Conservation (phyloP, 2,797 vertebrate species). For the Chelon auratus region DNA sequence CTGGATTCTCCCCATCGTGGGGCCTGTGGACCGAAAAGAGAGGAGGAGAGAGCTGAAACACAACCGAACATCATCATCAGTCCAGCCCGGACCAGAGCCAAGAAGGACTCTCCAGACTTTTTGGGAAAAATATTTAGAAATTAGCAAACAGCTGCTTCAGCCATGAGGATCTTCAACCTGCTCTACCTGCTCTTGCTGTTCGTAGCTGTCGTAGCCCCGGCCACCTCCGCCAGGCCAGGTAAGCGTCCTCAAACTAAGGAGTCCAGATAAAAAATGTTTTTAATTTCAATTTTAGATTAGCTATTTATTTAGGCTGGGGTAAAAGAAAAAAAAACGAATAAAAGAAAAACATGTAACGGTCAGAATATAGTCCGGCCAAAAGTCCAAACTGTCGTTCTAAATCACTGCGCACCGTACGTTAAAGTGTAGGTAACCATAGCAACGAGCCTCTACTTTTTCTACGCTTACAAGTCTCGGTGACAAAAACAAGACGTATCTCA, state of each 20-base stretch:
- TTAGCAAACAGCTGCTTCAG: background rate
- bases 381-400: background rate
- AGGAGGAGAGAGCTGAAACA: slow-evolving; percentile 19
- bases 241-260: slow-evolving; percentile 23
- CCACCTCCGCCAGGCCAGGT: slow-evolving; percentile 76
- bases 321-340: background rate
- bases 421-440: slow-evolving; percentile 25
- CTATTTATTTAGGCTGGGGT: no score
- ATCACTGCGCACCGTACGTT: background rate
- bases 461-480: background rate
- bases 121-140: background rate
- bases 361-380: background rate
- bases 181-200: slow-evolving; percentile 77
- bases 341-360: background rate
- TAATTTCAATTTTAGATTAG: no score
- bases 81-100: slow-evolving; percentile 7
- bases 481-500: background rate
- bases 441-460: background rate
- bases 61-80: slow-evolving; percentile 36
- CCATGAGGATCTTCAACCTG: slow-evolving; percentile 83
- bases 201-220: slow-evolving; percentile 57
- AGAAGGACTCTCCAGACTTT: slow-evolving; percentile 2
- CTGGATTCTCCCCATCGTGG: slow-evolving; percentile 32
- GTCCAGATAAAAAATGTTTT: background rate
- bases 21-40: background rate